These are phyloP conservation scores for Diplodus puntazzo DNA, from an alignment of 2,797 vertebrate genomes.

Conservation along the genomic window DNA sequence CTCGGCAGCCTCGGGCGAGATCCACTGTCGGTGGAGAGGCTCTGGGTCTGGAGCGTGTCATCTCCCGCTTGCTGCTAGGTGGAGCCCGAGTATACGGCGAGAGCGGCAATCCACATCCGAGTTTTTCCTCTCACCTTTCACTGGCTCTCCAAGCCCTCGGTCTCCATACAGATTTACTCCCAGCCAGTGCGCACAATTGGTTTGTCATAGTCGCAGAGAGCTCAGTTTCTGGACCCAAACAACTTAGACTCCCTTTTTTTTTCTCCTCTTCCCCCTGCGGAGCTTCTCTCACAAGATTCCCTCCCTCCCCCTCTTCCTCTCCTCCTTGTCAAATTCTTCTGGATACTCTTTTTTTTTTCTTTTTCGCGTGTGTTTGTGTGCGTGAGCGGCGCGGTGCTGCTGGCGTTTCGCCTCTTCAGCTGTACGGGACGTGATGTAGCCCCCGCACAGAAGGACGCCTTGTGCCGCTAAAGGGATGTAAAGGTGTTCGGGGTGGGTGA, in stretches of 20 bases:
- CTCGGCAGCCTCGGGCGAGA: conserved; percentile 47
- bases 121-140: conserved; percentile 74
- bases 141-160: conserved; percentile 69
- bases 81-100: conserved; percentile 85
- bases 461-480: conserved; percentile 78
- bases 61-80: conserved; percentile 83
- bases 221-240: conserved; percentile 65
- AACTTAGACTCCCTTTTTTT: conserved; percentile 47
- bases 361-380: conserved; percentile 14
- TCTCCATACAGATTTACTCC: conserved; percentile 70
- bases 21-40: conserved; percentile 16
- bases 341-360: conserved; percentile 64
- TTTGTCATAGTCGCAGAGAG: conserved; percentile 78
- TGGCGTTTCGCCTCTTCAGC: conserved; percentile 53
- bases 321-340: conserved; percentile 41
- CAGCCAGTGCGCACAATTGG: conserved; percentile 81
- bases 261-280: background rate
- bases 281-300: conserved; percentile 42
- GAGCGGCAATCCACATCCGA: conserved; percentile 77
- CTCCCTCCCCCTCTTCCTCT: fast-evolving
- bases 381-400: conserved; percentile 41
- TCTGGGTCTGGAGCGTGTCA: conserved; percentile 46
- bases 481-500: conserved; percentile 37
- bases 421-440: conserved; percentile 79
- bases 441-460: conserved; percentile 74